These are phyloP conservation scores for Dolichopus griseipennis DNA, from an alignment of 2,888 invertebrate species.

Conservation along the genomic window DNA sequence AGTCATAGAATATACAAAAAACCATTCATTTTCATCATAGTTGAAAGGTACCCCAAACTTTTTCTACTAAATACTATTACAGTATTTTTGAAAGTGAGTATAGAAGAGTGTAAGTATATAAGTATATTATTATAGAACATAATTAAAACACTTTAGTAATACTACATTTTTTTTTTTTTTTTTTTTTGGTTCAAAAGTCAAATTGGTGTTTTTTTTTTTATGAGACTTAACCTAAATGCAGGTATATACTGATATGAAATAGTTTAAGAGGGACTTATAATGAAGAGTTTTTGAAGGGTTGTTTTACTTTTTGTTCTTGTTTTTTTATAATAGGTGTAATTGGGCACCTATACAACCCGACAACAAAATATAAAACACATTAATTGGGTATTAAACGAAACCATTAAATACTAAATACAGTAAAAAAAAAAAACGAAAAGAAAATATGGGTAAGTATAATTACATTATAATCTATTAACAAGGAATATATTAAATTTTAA, in stretches of 20 bases:
- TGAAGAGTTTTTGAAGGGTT: no score
- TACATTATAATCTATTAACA: not conserved
- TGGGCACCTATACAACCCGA: not conserved
- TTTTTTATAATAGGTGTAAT: not conserved
- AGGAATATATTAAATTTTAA: not conserved
- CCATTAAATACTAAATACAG: not conserved
- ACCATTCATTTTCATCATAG: no score
- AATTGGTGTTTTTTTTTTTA: not conserved
- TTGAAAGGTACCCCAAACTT: no score
- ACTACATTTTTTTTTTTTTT: no score
- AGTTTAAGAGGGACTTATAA: no score
- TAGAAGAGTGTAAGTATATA: not conserved
- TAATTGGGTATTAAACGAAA: conserved; percentile 1
- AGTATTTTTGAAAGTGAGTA: no score
- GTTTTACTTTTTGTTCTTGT: not conserved
- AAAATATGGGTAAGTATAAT: not conserved
- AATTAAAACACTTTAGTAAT: no score
- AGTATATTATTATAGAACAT: not conserved
- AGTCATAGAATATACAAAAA: no score
- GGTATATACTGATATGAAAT: no score
- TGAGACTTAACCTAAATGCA: not conserved
- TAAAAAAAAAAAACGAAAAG: no score
- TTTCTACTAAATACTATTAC: no score
- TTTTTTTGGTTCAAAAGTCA: not conserved
- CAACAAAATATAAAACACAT: not conserved